Conservation (phyloP, 2,113 vertebrate species). For the Prunella himalayana region DNA sequence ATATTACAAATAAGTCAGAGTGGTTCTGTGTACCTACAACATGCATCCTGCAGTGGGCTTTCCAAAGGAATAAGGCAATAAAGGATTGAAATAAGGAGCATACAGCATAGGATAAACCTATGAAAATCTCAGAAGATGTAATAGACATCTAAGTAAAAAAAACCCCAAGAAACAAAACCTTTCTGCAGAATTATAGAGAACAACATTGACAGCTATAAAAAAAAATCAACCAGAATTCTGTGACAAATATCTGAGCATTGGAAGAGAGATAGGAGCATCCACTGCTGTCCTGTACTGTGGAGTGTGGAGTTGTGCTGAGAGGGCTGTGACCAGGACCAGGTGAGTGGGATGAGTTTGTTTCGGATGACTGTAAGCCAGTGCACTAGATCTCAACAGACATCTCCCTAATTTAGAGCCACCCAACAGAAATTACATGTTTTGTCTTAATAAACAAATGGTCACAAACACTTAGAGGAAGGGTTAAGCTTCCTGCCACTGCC, state of each 20-base stretch:
- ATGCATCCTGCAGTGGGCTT: not conserved
- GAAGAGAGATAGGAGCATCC: not conserved
- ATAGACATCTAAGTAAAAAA: too few relatives aligned
- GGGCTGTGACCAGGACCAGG: not conserved
- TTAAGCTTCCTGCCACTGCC: not conserved
- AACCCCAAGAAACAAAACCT: too few relatives aligned
- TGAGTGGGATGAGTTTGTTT: conserved; percentile 16
- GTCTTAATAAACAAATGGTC: conserved; percentile 20
- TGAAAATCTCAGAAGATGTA: not conserved
- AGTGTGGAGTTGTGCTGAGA: not conserved
- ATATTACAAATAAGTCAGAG: not conserved
- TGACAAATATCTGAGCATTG: not conserved
- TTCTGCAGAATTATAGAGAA: too few relatives aligned
- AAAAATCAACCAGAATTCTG: not conserved
- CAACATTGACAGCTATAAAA: not conserved
- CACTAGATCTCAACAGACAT: conserved; percentile 1
- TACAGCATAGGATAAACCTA: not conserved
- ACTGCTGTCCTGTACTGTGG: not conserved
- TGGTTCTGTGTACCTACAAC: not conserved
- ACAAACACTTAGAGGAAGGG: not conserved
- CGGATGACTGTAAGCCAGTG: not conserved
- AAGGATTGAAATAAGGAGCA: not conserved
- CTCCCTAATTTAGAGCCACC: conserved; percentile 37
- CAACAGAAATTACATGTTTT: conserved; percentile 57
- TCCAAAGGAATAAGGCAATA: not conserved